Percentiles rank a stretch among this genome's conserved stretches.
Conservation (phyloP, 2,113 vertebrate species). For the Empidonax alnorum region DNA sequence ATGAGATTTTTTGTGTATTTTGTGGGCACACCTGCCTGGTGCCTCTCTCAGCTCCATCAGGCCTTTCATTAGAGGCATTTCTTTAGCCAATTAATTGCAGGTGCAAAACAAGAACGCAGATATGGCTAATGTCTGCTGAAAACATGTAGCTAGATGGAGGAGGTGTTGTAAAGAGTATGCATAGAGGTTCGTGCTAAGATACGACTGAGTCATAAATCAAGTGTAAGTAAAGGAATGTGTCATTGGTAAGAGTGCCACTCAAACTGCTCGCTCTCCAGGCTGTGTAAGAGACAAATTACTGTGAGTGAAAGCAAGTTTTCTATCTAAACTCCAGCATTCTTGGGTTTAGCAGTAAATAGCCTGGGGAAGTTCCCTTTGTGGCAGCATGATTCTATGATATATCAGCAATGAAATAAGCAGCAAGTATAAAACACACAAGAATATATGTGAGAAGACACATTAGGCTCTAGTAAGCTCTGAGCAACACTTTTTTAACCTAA, state of each 20-base stretch:
- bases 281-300: neutral
- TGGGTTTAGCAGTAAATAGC: neutral
- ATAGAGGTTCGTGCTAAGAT: neutral
- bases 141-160: neutral
- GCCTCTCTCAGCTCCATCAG: neutral
- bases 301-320: neutral
- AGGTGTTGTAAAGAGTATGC: neutral
- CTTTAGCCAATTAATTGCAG: slow-evolving; percentile 16
- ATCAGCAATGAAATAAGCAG: neutral
- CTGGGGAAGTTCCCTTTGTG: neutral
- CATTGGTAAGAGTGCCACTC: neutral
- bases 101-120: neutral
- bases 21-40: neutral
- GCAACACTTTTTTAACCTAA: neutral
- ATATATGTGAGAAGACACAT: neutral
- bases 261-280: neutral
- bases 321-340: neutral
- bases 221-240: neutral
- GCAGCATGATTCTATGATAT: neutral
- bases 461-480: neutral
- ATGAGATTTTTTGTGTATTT: neutral
- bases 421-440: neutral
- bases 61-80: neutral
- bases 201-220: neutral
- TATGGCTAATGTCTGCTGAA: neutral